Base-by-base conservation (phyloP, 2,797 vertebrate species). In the Fistularia commersonii region DNA sequence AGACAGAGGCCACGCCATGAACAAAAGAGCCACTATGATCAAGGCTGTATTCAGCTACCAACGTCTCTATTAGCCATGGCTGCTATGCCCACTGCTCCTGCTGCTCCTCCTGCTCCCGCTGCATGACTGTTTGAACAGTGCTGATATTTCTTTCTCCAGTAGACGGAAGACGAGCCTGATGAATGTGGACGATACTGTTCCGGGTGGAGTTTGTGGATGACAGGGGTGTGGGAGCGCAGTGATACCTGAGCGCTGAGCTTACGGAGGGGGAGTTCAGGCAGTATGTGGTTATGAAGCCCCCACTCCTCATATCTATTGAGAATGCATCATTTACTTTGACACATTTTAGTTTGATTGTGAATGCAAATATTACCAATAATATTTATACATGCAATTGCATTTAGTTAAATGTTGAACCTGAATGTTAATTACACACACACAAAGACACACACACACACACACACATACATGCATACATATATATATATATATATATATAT, bases 11-110 rank as follows among this genome's bases (percentile, higher is more conserved):
- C 80, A 78, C n/a, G 70, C 73, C 76, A 77, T 60, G 79, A 82
- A 89, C 85, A 87, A 88, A 82, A 82, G 82, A 85, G 61, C 64
- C 67, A 64, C 79, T 87, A 80, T 86, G 83, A 84, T 86, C 80
- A 79, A 77, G 76, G 69, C 60, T 63, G 79, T 72, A 75, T 79
- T 81, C 76, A 79, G 76, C 77, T 77, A 76, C 72, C 78, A 63
- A 80, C 74, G 72, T 77, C 82, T 84, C 78, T 81, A 85, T 89
- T 87, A 88, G 81, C 79, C 77, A 77, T 72, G 75, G 76, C n/a
- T n/a, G n/a, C n/a, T n/a, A n/a, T n/a, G n/a, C n/a, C n/a, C n/a
- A n/a, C 84, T 64, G 75, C 80, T 81, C 49, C 69, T 71, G 62
- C 11, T 40, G 38, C 9, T 40, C 62, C 56, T 47, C 54, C 70